These are phyloP conservation scores for Hemiscyllium ocellatum DNA, from an alignment of 2,113 vertebrate genomes.

Conservation along the genomic window DNA sequence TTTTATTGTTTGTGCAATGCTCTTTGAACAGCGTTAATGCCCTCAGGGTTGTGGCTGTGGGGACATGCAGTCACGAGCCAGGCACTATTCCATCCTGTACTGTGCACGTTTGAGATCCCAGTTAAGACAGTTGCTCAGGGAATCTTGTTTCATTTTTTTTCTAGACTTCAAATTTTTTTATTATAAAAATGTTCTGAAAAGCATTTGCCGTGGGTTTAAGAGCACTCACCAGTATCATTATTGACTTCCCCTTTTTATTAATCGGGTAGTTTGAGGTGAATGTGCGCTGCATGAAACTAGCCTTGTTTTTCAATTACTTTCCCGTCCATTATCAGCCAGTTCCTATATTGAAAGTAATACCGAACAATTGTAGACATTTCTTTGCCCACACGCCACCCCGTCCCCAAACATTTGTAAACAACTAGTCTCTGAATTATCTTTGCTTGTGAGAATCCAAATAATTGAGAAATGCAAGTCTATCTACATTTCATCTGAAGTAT, in stretches of 20 bases:
- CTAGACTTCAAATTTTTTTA: not conserved
- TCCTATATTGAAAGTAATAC: not conserved
- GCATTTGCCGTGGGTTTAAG: not conserved
- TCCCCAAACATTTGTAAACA: not conserved
- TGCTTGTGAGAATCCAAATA: not conserved
- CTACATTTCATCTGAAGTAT: not conserved
- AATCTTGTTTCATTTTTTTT: not conserved
- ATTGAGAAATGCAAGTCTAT: not conserved
- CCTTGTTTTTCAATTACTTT: not conserved
- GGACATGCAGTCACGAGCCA: not conserved
- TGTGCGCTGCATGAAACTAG: not conserved
- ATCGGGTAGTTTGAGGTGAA: not conserved
- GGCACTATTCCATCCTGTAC: not conserved
- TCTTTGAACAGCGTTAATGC: not conserved
- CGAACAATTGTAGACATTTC: not conserved
- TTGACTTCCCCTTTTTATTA: not conserved
- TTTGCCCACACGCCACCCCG: too few species aligned
- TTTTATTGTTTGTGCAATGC: not conserved
- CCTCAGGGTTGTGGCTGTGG: not conserved
- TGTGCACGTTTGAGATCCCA: not conserved
- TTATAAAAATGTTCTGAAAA: not conserved
- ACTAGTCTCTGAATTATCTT: not conserved
- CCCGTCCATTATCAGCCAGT: not conserved
- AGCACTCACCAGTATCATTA: not conserved
- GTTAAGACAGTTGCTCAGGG: not conserved